phyloP scores from a whole-genome alignment of 2,888 invertebrate genomes.

The Calephelis perditalis region DNA sequence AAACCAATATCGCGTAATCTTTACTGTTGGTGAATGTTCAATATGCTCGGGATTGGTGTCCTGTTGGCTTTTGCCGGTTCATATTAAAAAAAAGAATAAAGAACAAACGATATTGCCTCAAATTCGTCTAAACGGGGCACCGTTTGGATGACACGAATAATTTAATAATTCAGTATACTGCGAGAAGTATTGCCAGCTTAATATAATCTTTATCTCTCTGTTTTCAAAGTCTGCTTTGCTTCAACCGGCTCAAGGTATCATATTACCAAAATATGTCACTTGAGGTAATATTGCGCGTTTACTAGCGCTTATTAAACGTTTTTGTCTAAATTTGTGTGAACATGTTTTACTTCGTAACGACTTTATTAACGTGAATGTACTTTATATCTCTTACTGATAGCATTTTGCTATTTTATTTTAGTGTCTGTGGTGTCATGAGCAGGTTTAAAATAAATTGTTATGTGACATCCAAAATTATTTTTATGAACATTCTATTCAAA shows the following conservation, averaged over 20 bases:
- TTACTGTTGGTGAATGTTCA: no score
- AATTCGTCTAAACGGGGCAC: conserved; percentile 16
- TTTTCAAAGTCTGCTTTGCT: neutral
- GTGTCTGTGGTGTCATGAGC: no score
- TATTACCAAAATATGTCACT: conserved; percentile 12
- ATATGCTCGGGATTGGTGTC: no score
- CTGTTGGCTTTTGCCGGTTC: no score
- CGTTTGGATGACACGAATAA: conserved; percentile 14
- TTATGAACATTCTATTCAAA: no score
- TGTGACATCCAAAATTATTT: no score
- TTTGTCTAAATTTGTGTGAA: conserved; percentile 10
- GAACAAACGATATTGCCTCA: neutral
- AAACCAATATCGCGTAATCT: no score
- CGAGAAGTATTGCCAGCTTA: neutral
- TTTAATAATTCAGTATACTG: conserved; percentile 14
- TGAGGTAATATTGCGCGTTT: conserved; percentile 10
- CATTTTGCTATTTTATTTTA: no score
- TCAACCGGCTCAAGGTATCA: neutral
- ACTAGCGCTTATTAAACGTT: conserved; percentile 10
- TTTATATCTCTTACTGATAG: no score
- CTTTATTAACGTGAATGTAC: neutral
- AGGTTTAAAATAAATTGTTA: no score
- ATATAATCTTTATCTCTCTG: neutral
- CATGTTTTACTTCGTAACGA: conserved; percentile 3
- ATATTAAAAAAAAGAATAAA: no score